Conservation (phyloP, 2,113 vertebrate genomes). For the Gnathonemus longibarbis region DNA sequence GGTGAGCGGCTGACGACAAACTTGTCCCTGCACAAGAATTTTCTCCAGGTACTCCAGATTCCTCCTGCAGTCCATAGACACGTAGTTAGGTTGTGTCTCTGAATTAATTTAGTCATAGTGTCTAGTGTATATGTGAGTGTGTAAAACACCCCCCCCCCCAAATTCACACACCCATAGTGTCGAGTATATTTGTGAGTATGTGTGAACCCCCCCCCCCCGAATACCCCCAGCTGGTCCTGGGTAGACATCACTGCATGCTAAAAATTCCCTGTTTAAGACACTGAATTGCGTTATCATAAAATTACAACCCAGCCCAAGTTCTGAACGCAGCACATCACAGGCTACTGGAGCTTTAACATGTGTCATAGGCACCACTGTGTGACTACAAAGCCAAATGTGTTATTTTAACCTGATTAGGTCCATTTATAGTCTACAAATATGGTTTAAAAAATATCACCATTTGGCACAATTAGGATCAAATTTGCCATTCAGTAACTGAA, state of each 20-base stretch:
- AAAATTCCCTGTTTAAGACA: background rate
- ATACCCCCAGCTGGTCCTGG: background rate
- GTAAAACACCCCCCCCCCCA: background rate
- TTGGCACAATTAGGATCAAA: background rate
- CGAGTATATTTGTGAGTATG: background rate
- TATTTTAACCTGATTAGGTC: background rate
- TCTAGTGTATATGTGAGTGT: background rate
- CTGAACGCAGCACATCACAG: background rate
- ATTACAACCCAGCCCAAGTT: background rate
- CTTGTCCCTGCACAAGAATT: background rate
- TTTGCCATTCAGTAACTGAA: background rate
- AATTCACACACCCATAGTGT: background rate
- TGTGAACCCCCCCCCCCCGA: background rate
- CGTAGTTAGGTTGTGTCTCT: background rate
- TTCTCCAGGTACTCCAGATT: background rate
- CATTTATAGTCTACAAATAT: background rate
- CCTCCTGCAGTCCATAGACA: background rate
- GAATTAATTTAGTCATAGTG: background rate
- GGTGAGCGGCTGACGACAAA: too few species aligned
- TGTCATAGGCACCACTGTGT: background rate
- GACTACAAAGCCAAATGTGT: background rate
- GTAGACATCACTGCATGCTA: background rate
- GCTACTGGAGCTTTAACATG: background rate
- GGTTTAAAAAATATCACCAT: background rate
- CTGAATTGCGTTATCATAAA: background rate